A percentile compares a stretch with the other conserved stretches of the same genome.
phyloP scores from a whole-genome alignment of 2,797 vertebrate genomes.

The Pristis pectinata region DNA sequence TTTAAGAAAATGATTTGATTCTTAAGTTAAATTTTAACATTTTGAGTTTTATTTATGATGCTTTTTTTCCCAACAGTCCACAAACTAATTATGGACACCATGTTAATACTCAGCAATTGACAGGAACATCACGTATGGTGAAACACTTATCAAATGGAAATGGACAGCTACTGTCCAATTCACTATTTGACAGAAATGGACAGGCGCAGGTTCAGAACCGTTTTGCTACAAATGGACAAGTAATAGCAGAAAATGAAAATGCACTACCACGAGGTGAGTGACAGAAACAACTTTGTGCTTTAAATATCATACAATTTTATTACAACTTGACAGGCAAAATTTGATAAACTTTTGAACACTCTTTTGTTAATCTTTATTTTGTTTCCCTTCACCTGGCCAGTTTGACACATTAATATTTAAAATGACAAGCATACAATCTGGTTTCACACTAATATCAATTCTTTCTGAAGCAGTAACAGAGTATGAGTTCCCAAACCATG shows the following conservation, averaged over 20 bases:
- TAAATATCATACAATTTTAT: background rate
- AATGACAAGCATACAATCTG: background rate
- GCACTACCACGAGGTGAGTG: conserved; percentile 64
- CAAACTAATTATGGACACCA: conserved; percentile 69
- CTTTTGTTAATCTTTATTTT: background rate
- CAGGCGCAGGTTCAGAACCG: conserved; percentile 50
- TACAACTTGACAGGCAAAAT: background rate
- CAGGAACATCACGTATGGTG: conserved; percentile 71
- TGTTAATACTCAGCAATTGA: conserved; percentile 60
- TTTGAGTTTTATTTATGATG: conserved; percentile 38
- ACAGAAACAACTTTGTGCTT: background rate
- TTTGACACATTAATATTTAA: background rate
- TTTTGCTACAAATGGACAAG: conserved; percentile 50
- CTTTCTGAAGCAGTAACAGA: background rate
- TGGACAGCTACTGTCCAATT: conserved; percentile 77
- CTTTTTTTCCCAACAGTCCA: conserved; percentile 60
- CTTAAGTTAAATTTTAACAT: background rate
- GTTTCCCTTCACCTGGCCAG: background rate
- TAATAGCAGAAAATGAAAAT: conserved; percentile 52
- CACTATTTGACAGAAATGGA: conserved; percentile 60
- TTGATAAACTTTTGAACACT: background rate
- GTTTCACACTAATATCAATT: background rate
- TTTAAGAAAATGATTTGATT: too few relatives aligned
- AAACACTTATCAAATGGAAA: conserved; percentile 73
- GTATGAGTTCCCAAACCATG: background rate